Percentiles rank a stretch among this genome's conserved stretches.
phyloP scores from a whole-genome alignment of 2,888 invertebrate species.

The Trichogramma evanescens region DNA sequence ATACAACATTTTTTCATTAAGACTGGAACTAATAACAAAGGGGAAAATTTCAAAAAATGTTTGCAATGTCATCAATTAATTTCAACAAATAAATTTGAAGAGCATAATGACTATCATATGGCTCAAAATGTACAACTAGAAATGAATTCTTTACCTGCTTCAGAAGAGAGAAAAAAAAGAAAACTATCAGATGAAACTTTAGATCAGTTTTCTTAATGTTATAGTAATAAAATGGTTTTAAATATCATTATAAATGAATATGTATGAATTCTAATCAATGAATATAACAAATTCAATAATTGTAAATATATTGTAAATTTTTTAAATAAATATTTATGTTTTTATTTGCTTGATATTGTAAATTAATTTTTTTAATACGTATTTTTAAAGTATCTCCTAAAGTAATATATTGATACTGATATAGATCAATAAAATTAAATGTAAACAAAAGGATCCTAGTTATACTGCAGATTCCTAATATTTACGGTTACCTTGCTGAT shows the following conservation, averaged over 20 bases:
- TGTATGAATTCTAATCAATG: constrained; percentile 13
- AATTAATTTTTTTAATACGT: not conserved
- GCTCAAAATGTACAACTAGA: constrained; percentile 69
- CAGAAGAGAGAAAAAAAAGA: constrained; percentile 6
- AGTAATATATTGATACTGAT: not conserved
- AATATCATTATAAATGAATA: constrained; percentile 7
- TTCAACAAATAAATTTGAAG: constrained; percentile 55
- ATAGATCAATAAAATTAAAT: not conserved
- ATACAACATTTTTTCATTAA: constrained; percentile 50
- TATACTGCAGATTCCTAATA: too few relatives aligned
- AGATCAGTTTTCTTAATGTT: constrained; percentile 15
- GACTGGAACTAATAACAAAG: constrained; percentile 28
- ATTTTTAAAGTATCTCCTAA: constrained; percentile 20
- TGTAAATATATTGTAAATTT: constrained; percentile 10
- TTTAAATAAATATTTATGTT: not conserved
- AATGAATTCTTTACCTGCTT: constrained; percentile 47
- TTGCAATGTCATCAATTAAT: constrained; percentile 63
- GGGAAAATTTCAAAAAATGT: constrained; percentile 53
- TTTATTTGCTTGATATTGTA: constrained; percentile 1
- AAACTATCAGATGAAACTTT: constrained; percentile 2
- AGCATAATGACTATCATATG: constrained; percentile 80
- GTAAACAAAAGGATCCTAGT: not conserved
- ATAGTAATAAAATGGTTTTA: constrained; percentile 11
- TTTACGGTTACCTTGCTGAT: not conserved
- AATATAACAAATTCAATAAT: not conserved